phyloP scores from a whole-genome alignment of 2,113 vertebrate genomes.

The Rhinopithecus roxellana region DNA sequence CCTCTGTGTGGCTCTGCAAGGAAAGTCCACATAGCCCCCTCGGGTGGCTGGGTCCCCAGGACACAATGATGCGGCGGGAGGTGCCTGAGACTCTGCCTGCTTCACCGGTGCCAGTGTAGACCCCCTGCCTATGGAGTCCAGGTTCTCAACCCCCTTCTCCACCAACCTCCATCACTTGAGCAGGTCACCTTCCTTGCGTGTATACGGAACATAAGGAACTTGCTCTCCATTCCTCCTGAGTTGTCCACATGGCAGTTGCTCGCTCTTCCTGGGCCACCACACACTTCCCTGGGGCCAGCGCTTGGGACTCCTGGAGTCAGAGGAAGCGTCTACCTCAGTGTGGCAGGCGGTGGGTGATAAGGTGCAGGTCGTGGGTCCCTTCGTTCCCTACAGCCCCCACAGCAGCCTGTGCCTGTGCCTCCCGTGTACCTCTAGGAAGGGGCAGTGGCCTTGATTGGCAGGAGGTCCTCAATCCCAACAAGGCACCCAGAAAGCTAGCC shows the following conservation, averaged over 20 bases:
- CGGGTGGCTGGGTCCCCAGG: neutral
- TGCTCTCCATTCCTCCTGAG: neutral
- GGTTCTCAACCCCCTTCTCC: too few relatives aligned
- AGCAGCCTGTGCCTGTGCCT: too few relatives aligned
- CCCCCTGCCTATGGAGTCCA: neutral
- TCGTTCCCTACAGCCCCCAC: too few relatives aligned
- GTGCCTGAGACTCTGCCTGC: neutral
- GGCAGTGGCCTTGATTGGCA: too few relatives aligned
- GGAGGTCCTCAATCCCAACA: too few relatives aligned
- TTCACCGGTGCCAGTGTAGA: neutral
- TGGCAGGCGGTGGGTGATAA: too few relatives aligned
- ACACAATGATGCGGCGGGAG: fast-evolving
- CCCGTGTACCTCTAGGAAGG: too few relatives aligned
- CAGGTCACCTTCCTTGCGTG: neutral
- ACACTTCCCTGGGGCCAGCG: neutral
- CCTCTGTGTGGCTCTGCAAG: neutral
- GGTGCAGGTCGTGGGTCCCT: too few relatives aligned
- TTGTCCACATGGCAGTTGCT: too few relatives aligned
- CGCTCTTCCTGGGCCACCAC: neutral
- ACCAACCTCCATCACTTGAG: neutral
- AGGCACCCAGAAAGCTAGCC: too few relatives aligned
- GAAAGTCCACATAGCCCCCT: fast-evolving
- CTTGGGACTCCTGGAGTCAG: neutral
- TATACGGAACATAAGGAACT: neutral
- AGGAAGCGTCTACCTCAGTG: neutral